Base-by-base conservation (phyloP, 2,113 vertebrate genomes). In the Macheiramphus alcinus region DNA sequence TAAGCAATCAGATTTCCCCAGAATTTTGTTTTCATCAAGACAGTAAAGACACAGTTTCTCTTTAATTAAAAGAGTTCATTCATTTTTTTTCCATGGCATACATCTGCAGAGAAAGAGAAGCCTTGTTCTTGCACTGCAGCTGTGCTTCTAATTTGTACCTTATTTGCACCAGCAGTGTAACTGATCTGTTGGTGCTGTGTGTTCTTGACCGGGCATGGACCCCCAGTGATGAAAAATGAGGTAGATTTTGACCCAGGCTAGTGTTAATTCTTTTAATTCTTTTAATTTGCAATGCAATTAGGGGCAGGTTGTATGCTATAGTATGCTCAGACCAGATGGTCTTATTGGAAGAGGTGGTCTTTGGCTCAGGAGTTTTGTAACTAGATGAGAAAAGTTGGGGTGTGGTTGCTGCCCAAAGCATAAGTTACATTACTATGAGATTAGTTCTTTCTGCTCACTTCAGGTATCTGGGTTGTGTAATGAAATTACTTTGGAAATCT, bases 131-230 rank as follows among this genome's bases (percentile, higher is more conserved):
- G 58, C 62, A 56, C 61, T 84, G 62, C 62, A 73, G 53, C 73
- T 86, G 10, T 48, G 75, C 86, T 93, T 95, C 75, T 74, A 56
- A 70, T 96, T 95, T 88, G 87, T 91, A 76, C 78, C 73, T 91
- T 76, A 87, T 97, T 97, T 97, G 82, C 91, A 93, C n/a, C 85
- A 84, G 84, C 73, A 72, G 40, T 48, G 92, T 62, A 92, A 86
- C 55, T 88, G 86, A 74, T 91, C 80, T 87, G 70, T 52, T 75
- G 47, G 36, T 88, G 72, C 71, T 73, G 10, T 80, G 50, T 2
- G 16, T 18, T 90, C 66, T 42, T 90, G 65, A 82, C 89, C 81
- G 73, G 65, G 17, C 31, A 13, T 16, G 67, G 92, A 66, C 75
- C 34, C 53, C 45, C 61, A 59, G 56, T 86, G 66, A 36, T 78